Percentiles rank a stretch among this genome's conserved stretches.
phyloP scores from a whole-genome alignment of 1,140 invertebrate species.

The Solenopsis fugax region DNA sequence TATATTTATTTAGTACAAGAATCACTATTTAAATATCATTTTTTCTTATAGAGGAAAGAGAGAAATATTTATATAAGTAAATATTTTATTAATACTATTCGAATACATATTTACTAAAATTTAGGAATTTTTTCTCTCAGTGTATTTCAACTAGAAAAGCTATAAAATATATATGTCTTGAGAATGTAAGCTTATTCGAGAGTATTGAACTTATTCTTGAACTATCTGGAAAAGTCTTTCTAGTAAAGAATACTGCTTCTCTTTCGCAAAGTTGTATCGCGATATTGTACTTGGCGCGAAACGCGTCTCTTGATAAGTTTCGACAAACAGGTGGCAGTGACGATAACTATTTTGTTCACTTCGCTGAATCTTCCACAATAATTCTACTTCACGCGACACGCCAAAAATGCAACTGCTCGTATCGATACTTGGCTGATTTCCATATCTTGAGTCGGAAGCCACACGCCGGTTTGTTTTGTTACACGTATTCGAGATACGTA shows the following conservation, averaged over 20 bases:
- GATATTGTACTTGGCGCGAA: not conserved
- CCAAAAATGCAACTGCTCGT: not conserved
- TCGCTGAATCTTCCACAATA: constrained; percentile 25
- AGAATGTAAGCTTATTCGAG: not conserved
- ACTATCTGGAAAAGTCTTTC: constrained; percentile 1
- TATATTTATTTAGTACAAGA: too few relatives aligned
- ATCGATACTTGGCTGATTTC: constrained; percentile 22
- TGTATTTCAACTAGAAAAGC: not conserved
- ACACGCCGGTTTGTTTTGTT: not conserved
- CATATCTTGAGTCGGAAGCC: constrained; percentile 17
- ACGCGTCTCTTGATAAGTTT: constrained; percentile 21
- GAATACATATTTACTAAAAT: too few relatives aligned
- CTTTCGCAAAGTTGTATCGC: not conserved
- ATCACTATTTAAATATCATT: too few relatives aligned
- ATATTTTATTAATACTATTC: too few relatives aligned
- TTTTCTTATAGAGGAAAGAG: too few relatives aligned
- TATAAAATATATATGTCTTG: not conserved
- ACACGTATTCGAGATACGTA: not conserved
- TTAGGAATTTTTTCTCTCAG: too few relatives aligned
- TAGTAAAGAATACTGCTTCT: not conserved
- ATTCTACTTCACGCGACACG: constrained; percentile 11
- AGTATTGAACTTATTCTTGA: not conserved
- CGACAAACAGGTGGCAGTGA: constrained; percentile 11
- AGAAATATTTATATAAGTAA: too few relatives aligned
- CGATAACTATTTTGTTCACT: constrained; percentile 39